Conservation (phyloP, 1,140 invertebrate species). For the Penaeus japonicus region DNA sequence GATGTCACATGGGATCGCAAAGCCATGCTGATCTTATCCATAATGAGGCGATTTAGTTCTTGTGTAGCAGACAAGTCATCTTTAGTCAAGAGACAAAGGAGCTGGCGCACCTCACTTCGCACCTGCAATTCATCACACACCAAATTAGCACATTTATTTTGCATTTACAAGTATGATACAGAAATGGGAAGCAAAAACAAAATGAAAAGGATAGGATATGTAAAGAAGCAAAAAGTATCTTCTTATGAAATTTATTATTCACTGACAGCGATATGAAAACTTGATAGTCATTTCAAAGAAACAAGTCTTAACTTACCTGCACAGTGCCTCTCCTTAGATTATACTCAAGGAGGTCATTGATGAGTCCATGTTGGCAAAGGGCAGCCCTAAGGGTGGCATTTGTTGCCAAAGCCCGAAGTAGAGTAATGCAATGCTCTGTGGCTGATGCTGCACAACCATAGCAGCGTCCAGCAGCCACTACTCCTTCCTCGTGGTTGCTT, state of each 20-base stretch:
- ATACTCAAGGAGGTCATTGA: conserved; percentile 88
- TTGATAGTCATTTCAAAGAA: no score
- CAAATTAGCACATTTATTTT: conserved; percentile 28
- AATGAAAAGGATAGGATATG: no score
- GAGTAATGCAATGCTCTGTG: conserved; percentile 91
- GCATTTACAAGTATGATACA: no score
- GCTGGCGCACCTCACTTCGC: conserved; percentile 84
- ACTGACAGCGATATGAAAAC: background rate
- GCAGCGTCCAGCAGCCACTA: conserved; percentile 70
- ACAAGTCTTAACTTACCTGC: conserved; percentile 63
- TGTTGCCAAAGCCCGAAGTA: conserved; percentile 89
- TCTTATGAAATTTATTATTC: background rate
- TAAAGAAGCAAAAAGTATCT: no score
- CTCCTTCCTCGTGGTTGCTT: conserved; percentile 65
- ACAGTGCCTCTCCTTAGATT: conserved; percentile 80
- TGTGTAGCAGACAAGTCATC: conserved; percentile 89
- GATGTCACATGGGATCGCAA: conserved; percentile 65
- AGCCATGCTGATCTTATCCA: conserved; percentile 75
- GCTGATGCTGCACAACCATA: conserved; percentile 87
- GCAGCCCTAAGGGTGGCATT: conserved; percentile 79
- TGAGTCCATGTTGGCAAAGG: conserved; percentile 85
- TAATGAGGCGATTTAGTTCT: conserved; percentile 82
- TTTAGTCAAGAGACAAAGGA: conserved; percentile 88
- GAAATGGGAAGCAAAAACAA: no score
- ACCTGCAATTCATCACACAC: conserved; percentile 68